phyloP scores from a whole-genome alignment of 2,113 vertebrate species.

The Labrus mixtus region DNA sequence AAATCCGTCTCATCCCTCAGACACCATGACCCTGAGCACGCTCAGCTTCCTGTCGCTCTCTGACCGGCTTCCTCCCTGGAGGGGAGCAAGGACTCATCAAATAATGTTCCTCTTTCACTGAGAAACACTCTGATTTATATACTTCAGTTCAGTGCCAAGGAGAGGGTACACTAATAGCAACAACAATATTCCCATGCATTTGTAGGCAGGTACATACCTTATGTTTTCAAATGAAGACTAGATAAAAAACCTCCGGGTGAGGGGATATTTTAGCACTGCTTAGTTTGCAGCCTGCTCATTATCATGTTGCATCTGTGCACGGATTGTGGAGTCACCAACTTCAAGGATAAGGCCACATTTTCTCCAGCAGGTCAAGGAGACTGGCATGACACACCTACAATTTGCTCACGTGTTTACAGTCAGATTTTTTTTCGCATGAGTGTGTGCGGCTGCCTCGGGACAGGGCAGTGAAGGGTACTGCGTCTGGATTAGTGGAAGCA shows the following conservation, averaged over 20 bases:
- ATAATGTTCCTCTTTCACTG: conserved; percentile 71
- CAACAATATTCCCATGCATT: conserved; percentile 23
- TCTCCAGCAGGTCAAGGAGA: conserved; percentile 55
- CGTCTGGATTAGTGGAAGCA: conserved; percentile 67
- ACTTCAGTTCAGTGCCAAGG: conserved; percentile 53
- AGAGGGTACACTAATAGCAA: not conserved
- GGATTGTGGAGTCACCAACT: conserved; percentile 14
- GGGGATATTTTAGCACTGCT: not conserved
- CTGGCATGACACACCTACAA: conserved; percentile 15
- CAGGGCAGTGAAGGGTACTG: conserved; percentile 47
- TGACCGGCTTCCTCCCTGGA: conserved; percentile 76
- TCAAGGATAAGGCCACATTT: conserved; percentile 44
- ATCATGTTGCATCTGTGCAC: conserved; percentile 39
- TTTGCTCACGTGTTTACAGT: conserved; percentile 29
- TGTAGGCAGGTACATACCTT: conserved; percentile 10
- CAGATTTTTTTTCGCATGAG: conserved; percentile 9
- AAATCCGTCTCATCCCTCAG: conserved; percentile 76
- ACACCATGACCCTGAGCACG: conserved; percentile 77
- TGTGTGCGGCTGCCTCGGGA: conserved; percentile 33
- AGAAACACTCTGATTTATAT: conserved; percentile 69
- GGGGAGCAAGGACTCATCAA: conserved; percentile 68
- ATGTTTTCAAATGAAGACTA: conserved; percentile 5
- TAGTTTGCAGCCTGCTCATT: conserved; percentile 43
- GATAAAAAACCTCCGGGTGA: conserved; percentile 10
- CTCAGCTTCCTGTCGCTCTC: conserved; percentile 78